Conservation (phyloP, 2,888 invertebrate species). For the Sesamia inferens region DNA sequence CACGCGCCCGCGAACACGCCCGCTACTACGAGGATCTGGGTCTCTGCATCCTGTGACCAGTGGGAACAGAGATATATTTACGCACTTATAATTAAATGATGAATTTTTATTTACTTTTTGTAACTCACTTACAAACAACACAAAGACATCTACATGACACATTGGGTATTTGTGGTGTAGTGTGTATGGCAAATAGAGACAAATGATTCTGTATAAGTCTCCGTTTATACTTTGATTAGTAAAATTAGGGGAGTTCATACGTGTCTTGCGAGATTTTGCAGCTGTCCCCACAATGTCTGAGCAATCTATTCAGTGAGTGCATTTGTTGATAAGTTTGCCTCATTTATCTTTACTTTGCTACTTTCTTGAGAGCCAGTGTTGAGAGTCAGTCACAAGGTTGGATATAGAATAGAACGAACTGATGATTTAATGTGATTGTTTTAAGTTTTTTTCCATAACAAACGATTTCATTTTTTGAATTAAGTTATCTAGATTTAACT, state of each 20-base stretch:
- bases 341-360: background rate
- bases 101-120: background rate
- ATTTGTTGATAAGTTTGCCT: background rate
- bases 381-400: background rate
- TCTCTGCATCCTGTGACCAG: slow-evolving; percentile 29
- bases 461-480: background rate
- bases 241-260: no score
- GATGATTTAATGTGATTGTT: background rate
- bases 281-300: background rate
- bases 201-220: no score
- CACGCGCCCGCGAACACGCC: slow-evolving; percentile 78
- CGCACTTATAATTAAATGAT: background rate
- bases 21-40: slow-evolving; percentile 74
- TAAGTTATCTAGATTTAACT: background rate
- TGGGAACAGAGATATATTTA: background rate
- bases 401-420: background rate
- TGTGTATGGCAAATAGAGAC: no score
- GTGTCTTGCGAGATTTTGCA: no score
- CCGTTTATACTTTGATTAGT: no score
- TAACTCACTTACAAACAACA: background rate
- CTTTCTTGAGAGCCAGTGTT: background rate
- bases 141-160: no score
- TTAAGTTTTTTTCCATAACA: background rate
- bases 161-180: no score
- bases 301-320: background rate